Conservation (phyloP, 2,888 invertebrate species). For the Odontocolon sp. region DNA sequence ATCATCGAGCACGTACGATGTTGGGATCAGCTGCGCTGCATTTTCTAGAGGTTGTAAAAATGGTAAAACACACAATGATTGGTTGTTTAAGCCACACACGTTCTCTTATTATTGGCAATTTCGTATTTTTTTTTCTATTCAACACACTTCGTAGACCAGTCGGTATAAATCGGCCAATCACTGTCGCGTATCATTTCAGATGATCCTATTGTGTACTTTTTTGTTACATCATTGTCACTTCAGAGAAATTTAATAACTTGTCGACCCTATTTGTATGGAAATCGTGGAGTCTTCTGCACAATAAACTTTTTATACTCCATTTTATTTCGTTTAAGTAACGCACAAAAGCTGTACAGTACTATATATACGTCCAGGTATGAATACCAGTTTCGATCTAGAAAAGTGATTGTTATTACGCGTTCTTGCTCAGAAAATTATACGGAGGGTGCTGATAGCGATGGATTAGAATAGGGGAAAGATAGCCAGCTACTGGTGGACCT, state of each 20-base stretch:
- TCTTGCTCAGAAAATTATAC: constrained; percentile 23
- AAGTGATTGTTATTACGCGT: constrained; percentile 32
- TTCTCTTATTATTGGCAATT: too few species aligned
- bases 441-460: constrained; percentile 29
- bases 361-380: constrained; percentile 3
- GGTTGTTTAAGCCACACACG: too few species aligned
- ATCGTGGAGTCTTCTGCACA: not conserved
- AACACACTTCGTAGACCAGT: too few species aligned
- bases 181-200: too few species aligned
- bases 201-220: not conserved
- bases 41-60: too few species aligned
- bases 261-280: constrained; percentile 16
- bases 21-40: too few species aligned
- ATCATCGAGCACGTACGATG: too few species aligned
- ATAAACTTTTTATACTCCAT: not conserved
- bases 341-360: constrained; percentile 33
- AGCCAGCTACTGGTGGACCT: constrained; percentile 28
- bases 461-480: constrained; percentile 45
- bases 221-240: not conserved
- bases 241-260: constrained; percentile 40
- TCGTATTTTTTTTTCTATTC: too few species aligned
- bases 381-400: constrained; percentile 35
- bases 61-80: too few species aligned
- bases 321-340: not conserved
- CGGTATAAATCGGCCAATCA: too few species aligned